These are phyloP conservation scores for Acanthoscelides obtectus DNA, from an alignment of 2,888 invertebrate species.

Conservation along the genomic window DNA sequence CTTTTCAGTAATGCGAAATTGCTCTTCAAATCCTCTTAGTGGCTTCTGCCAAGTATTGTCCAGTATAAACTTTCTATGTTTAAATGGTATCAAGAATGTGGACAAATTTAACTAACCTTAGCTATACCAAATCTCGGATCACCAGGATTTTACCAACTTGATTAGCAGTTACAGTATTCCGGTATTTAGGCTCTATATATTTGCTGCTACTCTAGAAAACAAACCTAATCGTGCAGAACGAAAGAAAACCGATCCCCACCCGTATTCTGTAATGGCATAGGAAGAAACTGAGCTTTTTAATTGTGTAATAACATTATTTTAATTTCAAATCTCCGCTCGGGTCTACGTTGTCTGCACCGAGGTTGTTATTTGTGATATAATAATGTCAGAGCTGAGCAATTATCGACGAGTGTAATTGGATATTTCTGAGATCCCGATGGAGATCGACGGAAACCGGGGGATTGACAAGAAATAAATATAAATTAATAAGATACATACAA, in stretches of 20 bases:
- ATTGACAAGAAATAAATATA: not conserved
- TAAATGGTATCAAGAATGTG: too few species aligned
- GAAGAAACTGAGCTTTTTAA: not conserved
- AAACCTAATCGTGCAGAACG: too few species aligned
- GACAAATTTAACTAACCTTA: too few species aligned
- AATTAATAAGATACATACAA: not conserved
- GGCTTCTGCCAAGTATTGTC: too few species aligned
- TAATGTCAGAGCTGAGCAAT: not conserved
- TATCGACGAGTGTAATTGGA: not conserved
- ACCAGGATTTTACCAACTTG: too few species aligned
- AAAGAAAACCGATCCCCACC: not conserved
- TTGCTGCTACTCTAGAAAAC: too few species aligned
- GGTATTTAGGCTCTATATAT: too few species aligned
- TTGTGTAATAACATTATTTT: not conserved
- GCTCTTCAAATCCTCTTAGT: too few species aligned
- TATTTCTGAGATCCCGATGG: not conserved
- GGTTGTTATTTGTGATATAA: not conserved
- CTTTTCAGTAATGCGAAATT: too few species aligned
- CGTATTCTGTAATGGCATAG: not conserved
- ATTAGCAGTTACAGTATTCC: too few species aligned
- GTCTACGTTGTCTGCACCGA: not conserved
- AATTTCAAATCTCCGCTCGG: not conserved
- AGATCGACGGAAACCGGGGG: not conserved
- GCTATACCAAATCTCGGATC: too few species aligned
- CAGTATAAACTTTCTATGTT: too few species aligned